Percentiles rank a stretch among this genome's conserved stretches.
These are phyloP conservation scores for Sakesphorus luctuosus DNA, from an alignment of 2,113 vertebrate species.

Conservation along the genomic window DNA sequence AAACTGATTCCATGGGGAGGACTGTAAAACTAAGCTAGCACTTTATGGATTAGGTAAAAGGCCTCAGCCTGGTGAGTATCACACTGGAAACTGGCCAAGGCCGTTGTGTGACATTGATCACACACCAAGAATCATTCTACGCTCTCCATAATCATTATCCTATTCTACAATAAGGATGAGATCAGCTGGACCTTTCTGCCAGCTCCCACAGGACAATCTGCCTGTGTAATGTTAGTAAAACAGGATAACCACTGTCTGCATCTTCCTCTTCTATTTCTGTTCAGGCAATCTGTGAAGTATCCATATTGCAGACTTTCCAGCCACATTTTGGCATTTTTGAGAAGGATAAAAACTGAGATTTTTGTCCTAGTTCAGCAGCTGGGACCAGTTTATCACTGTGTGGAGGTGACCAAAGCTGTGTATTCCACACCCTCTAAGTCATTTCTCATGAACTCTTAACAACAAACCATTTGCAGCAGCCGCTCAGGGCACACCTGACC, in stretches of 20 bases:
- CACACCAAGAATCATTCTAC: neutral
- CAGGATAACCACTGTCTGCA: neutral
- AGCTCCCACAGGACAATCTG: neutral
- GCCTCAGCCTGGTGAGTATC: neutral
- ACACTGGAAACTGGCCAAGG: neutral
- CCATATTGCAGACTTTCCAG: neutral
- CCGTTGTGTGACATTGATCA: neutral
- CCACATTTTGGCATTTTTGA: neutral
- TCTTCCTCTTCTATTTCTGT: neutral
- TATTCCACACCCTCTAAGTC: too few species aligned
- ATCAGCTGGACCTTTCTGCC: neutral
- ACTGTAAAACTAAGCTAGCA: neutral
- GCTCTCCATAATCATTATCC: neutral
- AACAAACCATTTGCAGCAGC: too few species aligned
- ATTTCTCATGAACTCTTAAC: too few species aligned
- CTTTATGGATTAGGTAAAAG: neutral
- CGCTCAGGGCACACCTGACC: too few species aligned
- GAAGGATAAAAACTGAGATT: neutral
- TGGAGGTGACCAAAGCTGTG: too few species aligned
- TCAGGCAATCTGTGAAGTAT: neutral
- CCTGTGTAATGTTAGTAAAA: neutral
- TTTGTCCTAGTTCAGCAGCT: too few species aligned
- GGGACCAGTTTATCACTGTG: too few species aligned
- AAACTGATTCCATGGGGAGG: neutral
- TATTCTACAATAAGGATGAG: neutral